Conservation (phyloP, 2,888 invertebrate species). For the Anoncus sp. region DNA sequence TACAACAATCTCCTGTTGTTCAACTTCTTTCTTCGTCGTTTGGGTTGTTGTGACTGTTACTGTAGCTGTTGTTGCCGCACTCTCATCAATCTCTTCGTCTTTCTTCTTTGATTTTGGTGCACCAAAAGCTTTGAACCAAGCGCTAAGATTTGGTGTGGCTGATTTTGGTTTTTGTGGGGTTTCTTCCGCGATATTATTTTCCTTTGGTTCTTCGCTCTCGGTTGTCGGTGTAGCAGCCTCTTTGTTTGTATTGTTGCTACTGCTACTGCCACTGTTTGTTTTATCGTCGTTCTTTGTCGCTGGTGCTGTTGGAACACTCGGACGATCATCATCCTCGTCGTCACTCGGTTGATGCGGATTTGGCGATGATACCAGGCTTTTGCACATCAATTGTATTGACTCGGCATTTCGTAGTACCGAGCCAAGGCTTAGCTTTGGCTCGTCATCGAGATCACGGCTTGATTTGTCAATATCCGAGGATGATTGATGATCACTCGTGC, state of each 20-base stretch:
- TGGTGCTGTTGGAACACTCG: conserved; percentile 69
- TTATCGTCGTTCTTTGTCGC: conserved; percentile 74
- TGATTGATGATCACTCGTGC: conserved; percentile 84
- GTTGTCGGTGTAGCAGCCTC: conserved; percentile 72
- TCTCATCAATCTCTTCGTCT: conserved; percentile 83
- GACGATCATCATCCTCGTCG: conserved; percentile 81
- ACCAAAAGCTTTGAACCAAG: conserved; percentile 97
- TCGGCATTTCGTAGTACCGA: conserved; percentile 87
- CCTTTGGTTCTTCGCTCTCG: conserved; percentile 61
- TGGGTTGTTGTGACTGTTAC: no score
- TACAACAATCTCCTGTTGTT: conserved; percentile 79
- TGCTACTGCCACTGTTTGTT: conserved; percentile 36
- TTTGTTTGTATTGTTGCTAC: conserved; percentile 64
- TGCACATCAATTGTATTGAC: conserved; percentile 81
- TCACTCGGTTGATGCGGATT: conserved; percentile 80
- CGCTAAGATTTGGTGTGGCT: conserved; percentile 93
- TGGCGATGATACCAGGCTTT: conserved; percentile 80
- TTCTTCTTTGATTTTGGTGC: conserved; percentile 91
- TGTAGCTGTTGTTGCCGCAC: no score
- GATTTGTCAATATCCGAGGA: conserved; percentile 86
- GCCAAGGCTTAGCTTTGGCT: conserved; percentile 93
- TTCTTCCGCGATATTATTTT: conserved; percentile 73
- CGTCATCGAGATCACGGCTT: conserved; percentile 79
- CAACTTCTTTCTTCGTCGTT: conserved; percentile 81
- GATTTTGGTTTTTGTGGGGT: conserved; percentile 86